Base-by-base conservation (phyloP, 2,113 vertebrate genomes). In the Turnix velox region DNA sequence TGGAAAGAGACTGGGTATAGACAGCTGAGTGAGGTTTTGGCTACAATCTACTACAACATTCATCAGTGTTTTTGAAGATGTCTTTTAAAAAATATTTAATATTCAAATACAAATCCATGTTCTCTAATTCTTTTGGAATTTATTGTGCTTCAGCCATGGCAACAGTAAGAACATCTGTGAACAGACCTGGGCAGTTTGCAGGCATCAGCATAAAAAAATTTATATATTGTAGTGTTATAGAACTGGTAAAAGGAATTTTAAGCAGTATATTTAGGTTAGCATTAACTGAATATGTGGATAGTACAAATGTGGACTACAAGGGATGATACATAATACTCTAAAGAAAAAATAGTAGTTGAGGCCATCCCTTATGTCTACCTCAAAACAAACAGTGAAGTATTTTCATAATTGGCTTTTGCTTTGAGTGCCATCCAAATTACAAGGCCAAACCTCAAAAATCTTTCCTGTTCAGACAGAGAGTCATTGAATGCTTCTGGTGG, bases 401-500 rank as follows among this genome's bases (percentile, higher is more conserved):
- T 25, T 75, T 55, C 52, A 22, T 6, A 25, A 33, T 0, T 78
- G 43, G 5, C 43, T 84, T 59, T 78, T 43, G 18, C 61, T 81
- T 81, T 67, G 37, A 71, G 39, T 2, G 6, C 25, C 9, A 43
- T 35, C 87, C 54, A 67, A 46, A 78, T 57, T 78, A 43, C 35
- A 45, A 52, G 52, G 7, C 22, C 43, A 68, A 78, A 77, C 7
- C 18, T 59, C 48, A 77, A 55, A 68, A 76, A 67, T 8, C 1
- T 67, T 7, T 93, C 12, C 45, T 85, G 23, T 24, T 83, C 22
- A 46, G 28, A 27, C 12, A 48, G 55, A 55, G 4, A 10, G 30
- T 19, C 8, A 1, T 8, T 63, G 67, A 40, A 57, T 3, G 2
- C 2, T 15, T 7, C 4, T 5, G 6, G 28, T 4, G 20, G 28